Evolutionary conservation across 2,888 invertebrate species (phyloP).

Genomic region (Mesochorus sp.): DNA sequence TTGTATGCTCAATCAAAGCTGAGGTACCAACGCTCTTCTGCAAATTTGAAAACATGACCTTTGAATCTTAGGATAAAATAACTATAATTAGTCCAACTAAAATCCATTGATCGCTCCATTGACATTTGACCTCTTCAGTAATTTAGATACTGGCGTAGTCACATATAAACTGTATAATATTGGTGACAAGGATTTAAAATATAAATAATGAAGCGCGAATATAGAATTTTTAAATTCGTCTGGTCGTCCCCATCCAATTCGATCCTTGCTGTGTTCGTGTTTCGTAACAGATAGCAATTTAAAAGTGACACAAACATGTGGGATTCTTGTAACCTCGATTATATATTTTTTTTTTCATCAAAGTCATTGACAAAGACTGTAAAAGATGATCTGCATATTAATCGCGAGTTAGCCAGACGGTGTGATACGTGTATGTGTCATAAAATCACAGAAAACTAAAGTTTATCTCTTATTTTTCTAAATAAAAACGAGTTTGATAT

Average conservation of each 20-base stretch:
- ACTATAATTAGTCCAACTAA: conserved; percentile 18
- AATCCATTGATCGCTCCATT: conserved; percentile 32
- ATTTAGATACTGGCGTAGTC: conserved; percentile 8
- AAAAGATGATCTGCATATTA: conserved; percentile 54
- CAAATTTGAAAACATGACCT: conserved; percentile 17
- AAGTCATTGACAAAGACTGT: conserved; percentile 18
- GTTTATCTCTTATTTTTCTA: too few species aligned
- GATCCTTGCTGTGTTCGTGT: not conserved
- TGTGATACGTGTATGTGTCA: conserved; percentile 18
- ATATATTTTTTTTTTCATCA: conserved; percentile 10
- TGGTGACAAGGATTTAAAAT: conserved; percentile 28
- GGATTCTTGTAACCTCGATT: conserved; percentile 32
- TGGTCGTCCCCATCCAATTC: not conserved
- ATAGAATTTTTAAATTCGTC: conserved; percentile 25
- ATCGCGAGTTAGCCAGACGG: conserved; percentile 47
- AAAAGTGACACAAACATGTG: conserved; percentile 31
- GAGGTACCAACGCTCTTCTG: conserved; percentile 7
- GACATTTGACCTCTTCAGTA: conserved; percentile 5
- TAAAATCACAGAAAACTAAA: conserved; percentile 29
- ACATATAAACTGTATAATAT: conserved; percentile 48
- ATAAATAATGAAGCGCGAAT: conserved; percentile 11
- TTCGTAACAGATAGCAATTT: conserved; percentile 33
- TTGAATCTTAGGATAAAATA: conserved; percentile 31
- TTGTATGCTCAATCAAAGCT: conserved; percentile 32
- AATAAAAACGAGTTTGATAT: not conserved